A percentile compares a stretch with the other conserved stretches of the same genome.
These are phyloP conservation scores for cattle (Bos taurus) DNA, from an alignment of 2,113 vertebrate species.

Conservation along the genomic window DNA sequence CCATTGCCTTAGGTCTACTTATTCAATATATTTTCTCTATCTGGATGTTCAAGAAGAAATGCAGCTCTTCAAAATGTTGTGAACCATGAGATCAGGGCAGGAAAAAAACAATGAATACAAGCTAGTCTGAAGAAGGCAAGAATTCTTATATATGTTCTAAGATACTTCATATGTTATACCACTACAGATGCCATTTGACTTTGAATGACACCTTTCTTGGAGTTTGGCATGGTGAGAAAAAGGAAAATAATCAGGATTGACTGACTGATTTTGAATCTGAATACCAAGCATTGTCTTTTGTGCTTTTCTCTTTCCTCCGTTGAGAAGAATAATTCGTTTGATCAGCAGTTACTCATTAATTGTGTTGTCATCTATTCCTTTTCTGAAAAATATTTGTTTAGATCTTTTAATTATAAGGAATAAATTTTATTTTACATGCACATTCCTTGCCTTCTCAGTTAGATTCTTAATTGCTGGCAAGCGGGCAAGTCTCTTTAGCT, in stretches of 20 bases:
- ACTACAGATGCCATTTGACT: background rate
- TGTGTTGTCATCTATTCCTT: background rate
- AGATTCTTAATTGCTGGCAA: background rate
- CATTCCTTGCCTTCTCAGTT: background rate
- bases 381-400: background rate
- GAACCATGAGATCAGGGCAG: background rate
- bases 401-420: background rate
- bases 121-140: background rate
- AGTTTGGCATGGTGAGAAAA: background rate
- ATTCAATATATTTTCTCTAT: background rate
- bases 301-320: background rate
- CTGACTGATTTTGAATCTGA: background rate
- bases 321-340: background rate
- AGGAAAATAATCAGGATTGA: background rate
- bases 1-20: background rate
- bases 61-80: background rate
- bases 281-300: background rate
- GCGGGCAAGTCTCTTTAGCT: background rate
- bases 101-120: background rate
- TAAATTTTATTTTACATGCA: background rate
- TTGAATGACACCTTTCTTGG: background rate
- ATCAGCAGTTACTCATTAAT: background rate
- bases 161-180: background rate
- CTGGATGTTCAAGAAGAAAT: background rate
- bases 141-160: background rate